Evolutionary conservation across 2,797 vertebrate species (phyloP).

Genomic region (Enteromius afrohamiltoni): DNA sequence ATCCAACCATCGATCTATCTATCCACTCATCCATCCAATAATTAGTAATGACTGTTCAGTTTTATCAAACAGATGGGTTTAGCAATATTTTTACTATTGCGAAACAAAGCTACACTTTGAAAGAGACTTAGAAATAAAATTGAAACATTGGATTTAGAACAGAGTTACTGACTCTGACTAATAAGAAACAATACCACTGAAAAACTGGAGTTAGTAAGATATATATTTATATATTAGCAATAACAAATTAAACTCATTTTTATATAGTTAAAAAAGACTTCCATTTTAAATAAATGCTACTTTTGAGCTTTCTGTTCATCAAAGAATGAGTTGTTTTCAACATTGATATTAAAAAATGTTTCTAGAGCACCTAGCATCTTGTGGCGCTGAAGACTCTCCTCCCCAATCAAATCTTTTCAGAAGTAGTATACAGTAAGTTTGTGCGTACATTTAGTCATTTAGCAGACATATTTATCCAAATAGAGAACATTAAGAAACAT

Average conservation of each 20-base stretch:
- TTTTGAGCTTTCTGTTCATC: background rate
- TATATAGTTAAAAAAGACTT: background rate
- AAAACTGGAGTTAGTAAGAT: background rate
- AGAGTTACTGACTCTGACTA: background rate
- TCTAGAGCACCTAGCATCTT: background rate
- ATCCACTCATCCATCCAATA: background rate
- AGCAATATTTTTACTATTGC: background rate
- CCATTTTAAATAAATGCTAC: background rate
- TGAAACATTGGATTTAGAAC: background rate
- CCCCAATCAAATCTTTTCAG: background rate
- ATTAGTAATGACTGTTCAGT: background rate
- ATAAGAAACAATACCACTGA: background rate
- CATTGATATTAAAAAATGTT: background rate
- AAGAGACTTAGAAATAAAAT: background rate
- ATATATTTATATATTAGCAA: background rate
- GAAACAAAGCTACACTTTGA: background rate
- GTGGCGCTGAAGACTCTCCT: background rate
- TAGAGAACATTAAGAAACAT: background rate
- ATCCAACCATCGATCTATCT: constrained; percentile 3
- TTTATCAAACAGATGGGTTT: background rate
- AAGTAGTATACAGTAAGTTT: background rate
- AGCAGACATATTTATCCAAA: background rate
- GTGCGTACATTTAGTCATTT: background rate
- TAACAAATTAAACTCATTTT: background rate
- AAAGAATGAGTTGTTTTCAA: background rate